Percentiles rank a stretch among this genome's conserved stretches.
Conservation (phyloP, 2,888 invertebrate genomes). For the Beris morrisii region DNA sequence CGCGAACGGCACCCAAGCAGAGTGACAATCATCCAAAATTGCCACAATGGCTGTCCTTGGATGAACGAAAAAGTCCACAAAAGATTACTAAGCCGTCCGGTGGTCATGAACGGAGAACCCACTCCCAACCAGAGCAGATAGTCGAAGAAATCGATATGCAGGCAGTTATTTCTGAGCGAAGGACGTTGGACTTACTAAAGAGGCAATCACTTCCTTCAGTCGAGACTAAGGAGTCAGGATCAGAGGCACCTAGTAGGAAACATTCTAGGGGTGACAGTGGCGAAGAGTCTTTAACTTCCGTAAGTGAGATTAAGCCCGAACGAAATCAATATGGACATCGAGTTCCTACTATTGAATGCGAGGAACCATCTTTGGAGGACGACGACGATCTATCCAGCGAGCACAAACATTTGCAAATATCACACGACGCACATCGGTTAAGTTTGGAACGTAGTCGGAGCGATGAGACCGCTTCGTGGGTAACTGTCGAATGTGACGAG, state of each 20-base stretch:
- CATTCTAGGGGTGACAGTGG: conserved; percentile 63
- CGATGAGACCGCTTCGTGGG: conserved; percentile 70
- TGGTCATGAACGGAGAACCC: conserved; percentile 32
- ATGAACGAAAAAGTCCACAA: conserved; percentile 42
- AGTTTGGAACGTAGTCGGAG: conserved; percentile 62
- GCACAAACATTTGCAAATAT: conserved; percentile 51
- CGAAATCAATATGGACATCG: conserved; percentile 55
- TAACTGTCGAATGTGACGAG: conserved; percentile 69
- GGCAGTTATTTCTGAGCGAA: conserved; percentile 63
- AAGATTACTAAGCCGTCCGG: neutral
- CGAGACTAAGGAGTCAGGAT: conserved; percentile 52
- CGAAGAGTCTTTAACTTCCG: conserved; percentile 70
- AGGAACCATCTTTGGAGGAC: conserved; percentile 55
- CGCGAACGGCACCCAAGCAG: neutral
- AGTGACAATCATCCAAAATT: conserved; percentile 48
- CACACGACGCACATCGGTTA: conserved; percentile 50
- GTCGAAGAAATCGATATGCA: conserved; percentile 61
- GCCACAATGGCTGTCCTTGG: conserved; percentile 57
- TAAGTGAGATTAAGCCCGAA: conserved; percentile 62
- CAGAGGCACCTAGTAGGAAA: conserved; percentile 49
- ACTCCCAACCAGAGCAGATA: conserved; percentile 43
- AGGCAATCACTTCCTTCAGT: conserved; percentile 60
- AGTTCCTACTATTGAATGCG: conserved; percentile 57
- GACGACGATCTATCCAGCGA: conserved; percentile 49
- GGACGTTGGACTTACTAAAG: conserved; percentile 65